Evolutionary conservation across 2,888 invertebrate genomes (phyloP), one percentile per base, ranked within the genome.

Genomic region (Didymodactylos carnosus): DNA sequence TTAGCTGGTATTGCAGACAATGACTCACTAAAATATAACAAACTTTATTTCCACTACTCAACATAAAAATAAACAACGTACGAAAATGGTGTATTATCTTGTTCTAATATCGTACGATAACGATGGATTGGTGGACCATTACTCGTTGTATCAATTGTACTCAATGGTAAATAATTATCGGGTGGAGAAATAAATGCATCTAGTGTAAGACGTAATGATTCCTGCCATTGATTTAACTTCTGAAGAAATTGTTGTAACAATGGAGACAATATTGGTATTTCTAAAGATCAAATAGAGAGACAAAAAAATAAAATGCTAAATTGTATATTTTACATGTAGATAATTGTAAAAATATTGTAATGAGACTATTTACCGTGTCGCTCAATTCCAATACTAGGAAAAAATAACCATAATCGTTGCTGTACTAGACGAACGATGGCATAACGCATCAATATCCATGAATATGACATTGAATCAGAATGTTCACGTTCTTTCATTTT

Each of bases 51-150:
- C n/a, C 11, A 70, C 11, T 11, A 14, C 16, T 25, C 13, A 25
- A 19, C 11, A 11, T 13, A 3, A 69, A 39, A 69, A n/a, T 2
- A 27, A 51, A 7, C 5, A 70, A n/a, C 87, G 83, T 82, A 88
- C 87, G 87, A 87, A 85, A 98, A 98, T 29, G 98, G 98, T 0
- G 95, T 95, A 81, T 98, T 97, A 78, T 90, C 89, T 78, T 90
- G 90, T 79, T 94, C 94, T 78, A 95, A 84, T 70, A 97, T 86
- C 80, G 92, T 90, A 79, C 91, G 88, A 84, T 94, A 94, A 84
- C 94, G 95, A 80, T 91, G 90, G 78, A 92, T 90, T 69, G 92
- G 89, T 39, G 93, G 90, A 7, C 84, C 85, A 46, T 79, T 78
- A 27, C 77, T 75, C 39, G 82, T 87, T n/a, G 76, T 76, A 71